Percentiles rank a stretch among this genome's conserved stretches.
phyloP scores from a whole-genome alignment of 2,113 vertebrate species.

The Benitochromis conjunctus region DNA sequence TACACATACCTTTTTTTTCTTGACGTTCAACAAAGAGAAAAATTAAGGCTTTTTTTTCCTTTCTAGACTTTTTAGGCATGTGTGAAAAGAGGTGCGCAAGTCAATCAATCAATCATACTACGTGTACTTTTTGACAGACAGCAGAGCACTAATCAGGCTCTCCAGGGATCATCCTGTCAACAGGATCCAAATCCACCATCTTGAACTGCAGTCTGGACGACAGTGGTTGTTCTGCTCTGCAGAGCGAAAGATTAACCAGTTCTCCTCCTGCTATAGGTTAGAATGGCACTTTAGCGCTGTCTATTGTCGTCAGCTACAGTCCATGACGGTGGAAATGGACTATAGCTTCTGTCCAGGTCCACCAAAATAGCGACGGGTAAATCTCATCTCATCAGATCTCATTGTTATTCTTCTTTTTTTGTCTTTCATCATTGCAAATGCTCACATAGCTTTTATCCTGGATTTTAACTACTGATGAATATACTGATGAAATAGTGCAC shows the following conservation, averaged over 20 bases:
- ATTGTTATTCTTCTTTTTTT: neutral
- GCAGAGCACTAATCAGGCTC: neutral
- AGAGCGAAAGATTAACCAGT: too few relatives aligned
- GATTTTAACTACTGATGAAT: neutral
- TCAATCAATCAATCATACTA: neutral
- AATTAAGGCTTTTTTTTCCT: neutral
- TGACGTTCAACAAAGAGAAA: neutral
- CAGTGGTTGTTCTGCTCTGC: neutral
- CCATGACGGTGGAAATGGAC: neutral
- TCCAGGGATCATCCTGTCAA: neutral
- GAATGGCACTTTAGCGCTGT: neutral
- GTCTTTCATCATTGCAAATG: neutral
- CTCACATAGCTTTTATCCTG: neutral
- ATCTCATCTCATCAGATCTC: neutral
- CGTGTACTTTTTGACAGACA: neutral
- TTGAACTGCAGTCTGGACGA: accelerated
- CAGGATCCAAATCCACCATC: neutral
- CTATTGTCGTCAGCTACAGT: neutral
- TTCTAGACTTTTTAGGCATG: neutral
- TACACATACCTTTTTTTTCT: neutral
- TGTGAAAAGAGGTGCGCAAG: neutral
- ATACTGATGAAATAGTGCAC: too few relatives aligned
- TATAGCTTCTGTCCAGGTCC: neutral
- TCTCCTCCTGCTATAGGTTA: neutral
- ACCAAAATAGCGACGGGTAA: neutral